Conservation (phyloP, 2,797 vertebrate species). For the Erithacus rubecula region DNA sequence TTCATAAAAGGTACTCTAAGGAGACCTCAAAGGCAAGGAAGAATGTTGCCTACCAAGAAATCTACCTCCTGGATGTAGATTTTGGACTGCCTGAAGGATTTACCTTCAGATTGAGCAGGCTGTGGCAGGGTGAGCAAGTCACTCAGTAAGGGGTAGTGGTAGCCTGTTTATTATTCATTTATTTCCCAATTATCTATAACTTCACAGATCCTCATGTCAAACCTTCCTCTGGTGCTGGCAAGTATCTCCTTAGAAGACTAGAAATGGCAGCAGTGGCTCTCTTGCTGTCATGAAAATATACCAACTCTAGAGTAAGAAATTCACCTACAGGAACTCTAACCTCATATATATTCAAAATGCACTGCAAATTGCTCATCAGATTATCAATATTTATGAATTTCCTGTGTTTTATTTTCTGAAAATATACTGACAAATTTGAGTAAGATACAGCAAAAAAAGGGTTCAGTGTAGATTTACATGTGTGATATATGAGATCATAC, state of each 20-base stretch:
- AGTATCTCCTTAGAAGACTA: background rate
- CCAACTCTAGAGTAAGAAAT: background rate
- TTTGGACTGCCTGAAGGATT: background rate
- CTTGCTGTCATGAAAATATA: background rate
- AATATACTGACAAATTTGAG: background rate
- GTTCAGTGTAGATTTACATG: background rate
- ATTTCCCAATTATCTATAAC: background rate
- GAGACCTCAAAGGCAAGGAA: background rate
- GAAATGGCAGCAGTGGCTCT: background rate
- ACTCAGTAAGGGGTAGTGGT: background rate
- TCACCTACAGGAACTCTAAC: background rate
- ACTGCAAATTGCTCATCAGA: background rate
- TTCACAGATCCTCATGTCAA: background rate
- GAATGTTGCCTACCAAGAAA: background rate
- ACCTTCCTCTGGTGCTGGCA: background rate
- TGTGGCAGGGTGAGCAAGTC: background rate
- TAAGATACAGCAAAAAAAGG: background rate
- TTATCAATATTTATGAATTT: background rate
- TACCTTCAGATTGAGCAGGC: background rate
- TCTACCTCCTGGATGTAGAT: background rate
- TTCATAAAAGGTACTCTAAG: background rate
- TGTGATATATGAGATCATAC: background rate
- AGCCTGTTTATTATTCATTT: background rate
- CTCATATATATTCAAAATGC: background rate
- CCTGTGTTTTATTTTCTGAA: background rate